Percentiles rank a stretch among this genome's conserved stretches.
Evolutionary conservation across 2,888 invertebrate species (phyloP).

Genomic region (Xestobium rufovillosum): DNA sequence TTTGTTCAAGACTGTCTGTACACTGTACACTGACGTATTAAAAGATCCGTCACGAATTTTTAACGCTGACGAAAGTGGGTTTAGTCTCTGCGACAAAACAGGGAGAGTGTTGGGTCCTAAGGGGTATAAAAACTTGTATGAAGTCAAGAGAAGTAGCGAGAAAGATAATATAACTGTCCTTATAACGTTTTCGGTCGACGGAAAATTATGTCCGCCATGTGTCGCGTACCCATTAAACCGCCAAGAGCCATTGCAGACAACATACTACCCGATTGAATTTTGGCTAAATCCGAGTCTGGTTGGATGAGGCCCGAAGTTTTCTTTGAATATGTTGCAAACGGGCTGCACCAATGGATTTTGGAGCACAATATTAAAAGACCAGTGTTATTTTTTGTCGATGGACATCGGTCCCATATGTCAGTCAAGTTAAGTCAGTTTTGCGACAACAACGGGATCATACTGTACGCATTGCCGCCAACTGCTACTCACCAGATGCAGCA

Average conservation of each 20-base stretch:
- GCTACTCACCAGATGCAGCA: constrained; percentile 26
- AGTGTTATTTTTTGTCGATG: constrained; percentile 27
- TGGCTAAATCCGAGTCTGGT: constrained; percentile 25
- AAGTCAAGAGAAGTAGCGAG: constrained; percentile 27
- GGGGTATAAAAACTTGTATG: constrained; percentile 27
- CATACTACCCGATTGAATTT: constrained; percentile 32
- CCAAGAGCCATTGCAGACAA: constrained; percentile 18
- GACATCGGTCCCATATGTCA: constrained; percentile 27
- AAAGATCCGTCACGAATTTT: neutral
- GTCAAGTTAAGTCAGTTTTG: constrained; percentile 24
- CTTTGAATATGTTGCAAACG: constrained; percentile 11
- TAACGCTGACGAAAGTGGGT: constrained; percentile 1
- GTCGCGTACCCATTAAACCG: constrained; percentile 17
- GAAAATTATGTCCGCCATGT: constrained; percentile 25
- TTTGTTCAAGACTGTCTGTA: no score
- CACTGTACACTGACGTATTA: no score
- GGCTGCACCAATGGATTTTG: constrained; percentile 24
- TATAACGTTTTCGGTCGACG: constrained; percentile 31
- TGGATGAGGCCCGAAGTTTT: constrained; percentile 27
- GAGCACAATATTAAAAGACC: constrained; percentile 20
- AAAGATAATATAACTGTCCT: constrained; percentile 33
- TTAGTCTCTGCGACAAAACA: neutral
- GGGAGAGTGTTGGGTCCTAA: neutral
- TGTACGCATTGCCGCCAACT: constrained; percentile 22
- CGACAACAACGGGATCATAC: constrained; percentile 21